Evolutionary conservation across 2,797 vertebrate genomes (phyloP).

Genomic region (Pseudotriccus pelzelni): DNA sequence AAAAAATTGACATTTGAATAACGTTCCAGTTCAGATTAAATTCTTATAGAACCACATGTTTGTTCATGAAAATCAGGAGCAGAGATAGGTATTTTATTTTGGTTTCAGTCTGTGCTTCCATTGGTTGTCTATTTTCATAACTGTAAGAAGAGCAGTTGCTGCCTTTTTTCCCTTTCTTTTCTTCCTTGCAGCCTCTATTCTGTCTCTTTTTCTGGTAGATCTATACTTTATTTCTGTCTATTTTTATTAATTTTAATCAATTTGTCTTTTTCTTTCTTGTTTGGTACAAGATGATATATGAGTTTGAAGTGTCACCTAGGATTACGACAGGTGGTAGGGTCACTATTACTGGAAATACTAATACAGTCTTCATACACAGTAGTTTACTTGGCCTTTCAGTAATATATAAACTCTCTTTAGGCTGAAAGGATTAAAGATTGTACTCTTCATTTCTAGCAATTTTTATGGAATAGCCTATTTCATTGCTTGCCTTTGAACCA

Average conservation of each 20-base stretch:
- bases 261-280: background rate
- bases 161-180: background rate
- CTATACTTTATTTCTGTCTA: background rate
- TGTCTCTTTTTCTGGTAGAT: background rate
- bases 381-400: background rate
- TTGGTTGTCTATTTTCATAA: slow-evolving; percentile 15
- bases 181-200: background rate
- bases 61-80: background rate
- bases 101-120: slow-evolving; percentile 7
- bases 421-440: background rate
- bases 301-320: background rate
- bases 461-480: background rate
- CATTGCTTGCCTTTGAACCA: background rate
- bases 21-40: background rate
- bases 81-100: background rate
- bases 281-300: background rate
- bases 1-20: background rate
- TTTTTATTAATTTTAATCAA: background rate
- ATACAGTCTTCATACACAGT: background rate
- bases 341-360: background rate
- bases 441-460: background rate
- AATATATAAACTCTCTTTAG: background rate
- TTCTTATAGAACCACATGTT: background rate
- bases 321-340: background rate
- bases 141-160: slow-evolving; percentile 6